Evolutionary conservation across 2,797 vertebrate genomes (phyloP).

Genomic region (Tangara arthus): DNA sequence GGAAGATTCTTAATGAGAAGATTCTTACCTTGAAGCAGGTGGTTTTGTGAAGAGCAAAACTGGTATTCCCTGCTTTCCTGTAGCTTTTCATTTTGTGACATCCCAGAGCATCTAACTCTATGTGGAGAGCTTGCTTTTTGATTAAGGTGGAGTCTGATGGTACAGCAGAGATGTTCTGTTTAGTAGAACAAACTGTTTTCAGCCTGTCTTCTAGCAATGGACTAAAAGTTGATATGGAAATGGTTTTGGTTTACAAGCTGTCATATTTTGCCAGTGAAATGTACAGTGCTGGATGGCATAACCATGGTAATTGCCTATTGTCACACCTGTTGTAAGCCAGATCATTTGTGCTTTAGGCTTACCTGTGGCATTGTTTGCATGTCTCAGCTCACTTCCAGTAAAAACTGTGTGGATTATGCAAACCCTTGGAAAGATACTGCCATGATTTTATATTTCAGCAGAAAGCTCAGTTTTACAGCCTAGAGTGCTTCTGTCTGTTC

Average conservation of each 20-base stretch:
- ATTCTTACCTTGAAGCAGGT: neutral
- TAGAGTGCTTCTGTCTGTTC: neutral
- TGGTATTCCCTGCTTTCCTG: neutral
- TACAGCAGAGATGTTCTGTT: neutral
- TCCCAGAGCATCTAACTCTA: neutral
- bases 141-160: neutral
- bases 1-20: neutral
- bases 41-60: neutral
- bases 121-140: neutral
- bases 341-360: neutral
- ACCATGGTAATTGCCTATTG: rapidly evolving
- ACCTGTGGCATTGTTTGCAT: neutral
- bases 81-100: neutral
- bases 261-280: neutral
- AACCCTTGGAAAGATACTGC: neutral
- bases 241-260: neutral
- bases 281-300: neutral
- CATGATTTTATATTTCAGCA: neutral
- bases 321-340: neutral
- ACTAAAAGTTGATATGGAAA: neutral
- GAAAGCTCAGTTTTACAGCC: neutral
- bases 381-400: neutral
- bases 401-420: neutral
- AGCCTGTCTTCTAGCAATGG: neutral
- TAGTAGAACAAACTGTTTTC: neutral